phyloP scores from a whole-genome alignment of 2,888 invertebrate genomes.

The Dasysyrphus albostriatus region DNA sequence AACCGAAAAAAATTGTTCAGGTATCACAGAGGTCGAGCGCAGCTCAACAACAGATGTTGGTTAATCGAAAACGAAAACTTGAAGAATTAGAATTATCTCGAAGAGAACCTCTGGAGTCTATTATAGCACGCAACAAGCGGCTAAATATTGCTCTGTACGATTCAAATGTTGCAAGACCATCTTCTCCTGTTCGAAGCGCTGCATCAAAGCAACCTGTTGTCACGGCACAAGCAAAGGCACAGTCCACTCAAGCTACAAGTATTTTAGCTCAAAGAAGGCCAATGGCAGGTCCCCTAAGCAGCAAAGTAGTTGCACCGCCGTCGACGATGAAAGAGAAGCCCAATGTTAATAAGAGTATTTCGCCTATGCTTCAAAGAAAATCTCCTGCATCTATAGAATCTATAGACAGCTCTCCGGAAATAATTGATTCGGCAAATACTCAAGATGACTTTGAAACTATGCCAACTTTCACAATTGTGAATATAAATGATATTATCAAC shows the following conservation, averaged over 20 bases:
- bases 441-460: constrained; percentile 81
- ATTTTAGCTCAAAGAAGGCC: constrained; percentile 40
- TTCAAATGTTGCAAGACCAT: constrained; percentile 62
- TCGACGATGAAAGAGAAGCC: constrained; percentile 30
- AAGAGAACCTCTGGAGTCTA: constrained; percentile 62
- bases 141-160: constrained; percentile 76
- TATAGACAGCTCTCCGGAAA: constrained; percentile 57
- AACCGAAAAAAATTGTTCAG: constrained; percentile 19
- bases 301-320: constrained; percentile 31
- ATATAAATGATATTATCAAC: constrained; percentile 83
- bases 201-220: background rate
- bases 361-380: constrained; percentile 24
- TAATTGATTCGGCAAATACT: constrained; percentile 74
- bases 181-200: background rate
- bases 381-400: constrained; percentile 35
- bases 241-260: constrained; percentile 40
- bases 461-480: constrained; percentile 84
- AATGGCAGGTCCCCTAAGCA: constrained; percentile 6
- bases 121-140: constrained; percentile 76
- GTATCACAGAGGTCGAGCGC: background rate
- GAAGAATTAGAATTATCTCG: constrained; percentile 22
- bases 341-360: constrained; percentile 24
- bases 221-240: constrained; percentile 27
- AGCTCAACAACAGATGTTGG: constrained; percentile 24
- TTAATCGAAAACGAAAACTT: constrained; percentile 54